phyloP scores from a whole-genome alignment of 1,140 invertebrate species.

The Camponotus floridanus region DNA sequence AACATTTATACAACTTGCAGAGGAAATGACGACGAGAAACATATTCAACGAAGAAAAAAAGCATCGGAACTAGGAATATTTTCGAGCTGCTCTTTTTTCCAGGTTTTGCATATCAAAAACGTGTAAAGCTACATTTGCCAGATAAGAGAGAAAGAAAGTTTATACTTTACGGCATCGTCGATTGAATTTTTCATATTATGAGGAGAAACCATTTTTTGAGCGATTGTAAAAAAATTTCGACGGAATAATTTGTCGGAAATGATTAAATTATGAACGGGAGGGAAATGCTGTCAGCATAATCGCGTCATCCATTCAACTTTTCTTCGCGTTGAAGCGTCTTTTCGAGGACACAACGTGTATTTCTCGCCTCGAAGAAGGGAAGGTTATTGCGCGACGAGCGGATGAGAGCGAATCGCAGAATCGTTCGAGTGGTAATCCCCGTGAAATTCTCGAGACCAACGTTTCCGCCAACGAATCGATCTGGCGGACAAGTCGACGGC shows the following conservation, averaged over 20 bases:
- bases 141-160: not conserved
- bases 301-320: conserved; percentile 13
- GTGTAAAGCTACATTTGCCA: not conserved
- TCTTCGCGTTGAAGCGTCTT: conserved; percentile 17
- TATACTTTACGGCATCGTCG: not conserved
- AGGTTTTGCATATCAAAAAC: not conserved
- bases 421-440: conserved; percentile 50
- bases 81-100: not conserved
- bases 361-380: conserved; percentile 1
- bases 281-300: not conserved
- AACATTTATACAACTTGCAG: conserved; percentile 9
- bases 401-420: conserved; percentile 22
- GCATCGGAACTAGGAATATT: conserved; percentile 5
- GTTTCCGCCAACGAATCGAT: conserved; percentile 64
- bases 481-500: conserved; percentile 59
- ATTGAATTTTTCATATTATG: not conserved
- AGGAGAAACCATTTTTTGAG: not conserved
- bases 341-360: conserved; percentile 22
- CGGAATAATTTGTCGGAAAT: not conserved
- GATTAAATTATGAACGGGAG: not conserved
- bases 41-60: not conserved
- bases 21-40: conserved; percentile 43
- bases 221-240: not conserved
- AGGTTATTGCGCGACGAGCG: conserved; percentile 8
- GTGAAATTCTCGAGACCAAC: conserved; percentile 55